phyloP scores from a whole-genome alignment of 2,113 vertebrate genomes.

The Salvator merianae region DNA sequence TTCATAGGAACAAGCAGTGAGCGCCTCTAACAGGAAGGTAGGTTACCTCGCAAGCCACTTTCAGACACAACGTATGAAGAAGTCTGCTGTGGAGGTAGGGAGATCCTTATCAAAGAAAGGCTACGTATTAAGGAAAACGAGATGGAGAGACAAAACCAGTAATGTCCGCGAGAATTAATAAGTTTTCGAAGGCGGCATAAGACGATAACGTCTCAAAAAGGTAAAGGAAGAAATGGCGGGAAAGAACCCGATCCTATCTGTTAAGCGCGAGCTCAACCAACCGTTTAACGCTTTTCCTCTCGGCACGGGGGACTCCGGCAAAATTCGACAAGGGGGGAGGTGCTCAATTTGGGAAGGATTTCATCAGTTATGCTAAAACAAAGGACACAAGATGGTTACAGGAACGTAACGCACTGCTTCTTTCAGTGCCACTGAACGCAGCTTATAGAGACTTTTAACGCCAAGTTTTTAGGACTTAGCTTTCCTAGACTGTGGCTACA shows the following conservation, averaged over 20 bases:
- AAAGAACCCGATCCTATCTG: not conserved
- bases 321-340: not conserved
- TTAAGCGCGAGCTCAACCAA: not conserved
- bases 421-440: no score
- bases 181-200: not conserved
- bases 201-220: not conserved
- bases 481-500: no score
- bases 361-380: no score
- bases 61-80: not conserved
- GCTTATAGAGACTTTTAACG: no score
- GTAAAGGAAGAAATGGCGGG: not conserved
- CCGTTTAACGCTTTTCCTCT: constrained; percentile 11
- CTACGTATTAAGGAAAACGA: not conserved
- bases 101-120: not conserved
- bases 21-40: not conserved
- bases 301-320: no score
- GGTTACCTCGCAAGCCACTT: not conserved
- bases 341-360: not conserved
- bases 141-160: not conserved
- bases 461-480: no score
- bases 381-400: no score
- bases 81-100: not conserved
- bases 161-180: no score
- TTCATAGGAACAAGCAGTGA: not conserved
- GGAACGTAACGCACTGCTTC: no score